phyloP scores from a whole-genome alignment of 2,113 vertebrate genomes.

The Oxygymnocypris stewartii region DNA sequence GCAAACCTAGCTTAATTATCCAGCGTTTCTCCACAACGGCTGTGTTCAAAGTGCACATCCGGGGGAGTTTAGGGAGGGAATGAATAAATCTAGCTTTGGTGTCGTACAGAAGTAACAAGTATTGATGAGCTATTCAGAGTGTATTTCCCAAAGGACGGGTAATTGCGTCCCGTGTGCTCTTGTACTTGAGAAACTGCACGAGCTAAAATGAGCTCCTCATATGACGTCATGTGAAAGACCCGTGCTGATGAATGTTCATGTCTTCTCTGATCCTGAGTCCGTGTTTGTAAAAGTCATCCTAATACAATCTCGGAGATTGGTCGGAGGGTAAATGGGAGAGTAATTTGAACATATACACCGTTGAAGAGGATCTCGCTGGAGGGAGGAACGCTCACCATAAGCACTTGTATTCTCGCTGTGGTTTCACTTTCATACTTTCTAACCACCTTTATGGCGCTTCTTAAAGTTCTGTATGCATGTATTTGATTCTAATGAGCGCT shows the following conservation, averaged over 20 bases:
- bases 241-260: conserved; percentile 57
- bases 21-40: conserved; percentile 19
- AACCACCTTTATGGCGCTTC: conserved; percentile 28
- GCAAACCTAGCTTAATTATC: conserved; percentile 50
- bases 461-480: conserved; percentile 20
- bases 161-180: conserved; percentile 46
- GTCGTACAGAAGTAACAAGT: conserved; percentile 55
- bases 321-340: conserved; percentile 57
- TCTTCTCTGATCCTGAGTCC: conserved; percentile 52
- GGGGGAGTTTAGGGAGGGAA: conserved; percentile 36
- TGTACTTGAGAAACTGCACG: conserved; percentile 40
- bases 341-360: conserved; percentile 52
- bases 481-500: conserved; percentile 32
- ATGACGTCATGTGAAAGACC: conserved; percentile 50
- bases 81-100: conserved; percentile 50
- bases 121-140: conserved; percentile 59
- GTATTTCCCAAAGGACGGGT: conserved; percentile 52
- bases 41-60: conserved; percentile 37
- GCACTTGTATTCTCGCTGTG: conserved; percentile 16
- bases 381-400: conserved; percentile 41
- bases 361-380: conserved; percentile 43
- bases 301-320: conserved; percentile 61
- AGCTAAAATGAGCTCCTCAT: conserved; percentile 42
- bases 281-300: conserved; percentile 61
- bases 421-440: conserved; percentile 14